Base-by-base conservation (phyloP, 2,888 invertebrate genomes). In the Antheraea yamamai region DNA sequence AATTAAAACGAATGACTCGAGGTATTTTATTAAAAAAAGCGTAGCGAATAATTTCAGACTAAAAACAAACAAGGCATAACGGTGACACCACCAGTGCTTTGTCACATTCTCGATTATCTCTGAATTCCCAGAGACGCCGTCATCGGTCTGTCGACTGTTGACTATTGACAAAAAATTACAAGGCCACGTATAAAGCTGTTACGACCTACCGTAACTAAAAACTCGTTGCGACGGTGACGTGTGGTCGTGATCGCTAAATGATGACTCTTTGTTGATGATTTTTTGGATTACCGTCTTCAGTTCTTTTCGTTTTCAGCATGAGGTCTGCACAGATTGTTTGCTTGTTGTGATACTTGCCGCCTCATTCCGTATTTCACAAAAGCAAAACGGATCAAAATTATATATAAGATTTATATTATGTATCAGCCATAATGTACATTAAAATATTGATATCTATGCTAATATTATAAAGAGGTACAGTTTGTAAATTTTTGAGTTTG, bases 171-270 rank as follows among this genome's bases (percentile, higher is more conserved):
- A 76, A 75, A 73, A 76, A 75, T 74, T 55, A 73, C 55, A 66
- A 47, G 68, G 72, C 18, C 75, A 61, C 70, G 55, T 30, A 73
- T 47, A 55, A 71, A 23, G 73, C 66, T 73, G 64, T 68, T 71
- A 72, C 75, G 78, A 78, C 79, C 78, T 79, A 76, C 75, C 79
- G 70, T 74, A 77, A 77, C 61, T 61, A 66, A 74, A 77, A 78
- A 74, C 77, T 75, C 76, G 76, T 75, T 75, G 68, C 74, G 74
- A 55, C 16, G 47, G 30, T 58, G 58, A 35, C 68, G 68, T 23
- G 35, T 18, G 68, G 7, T 35, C 20, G 2, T 39, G 39, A 39
- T 20, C 35, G 70, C 70, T 70, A 70, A 39, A 26, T 68, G 12
- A 23, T 61, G 61, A 66, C 26, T 61, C 2, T 61, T 61, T 23